Evolutionary conservation across 92 coral and sea anemone genomes (phyloP), one percentile per base, ranked within the genome.

Genomic region (Bergia sp.): DNA sequence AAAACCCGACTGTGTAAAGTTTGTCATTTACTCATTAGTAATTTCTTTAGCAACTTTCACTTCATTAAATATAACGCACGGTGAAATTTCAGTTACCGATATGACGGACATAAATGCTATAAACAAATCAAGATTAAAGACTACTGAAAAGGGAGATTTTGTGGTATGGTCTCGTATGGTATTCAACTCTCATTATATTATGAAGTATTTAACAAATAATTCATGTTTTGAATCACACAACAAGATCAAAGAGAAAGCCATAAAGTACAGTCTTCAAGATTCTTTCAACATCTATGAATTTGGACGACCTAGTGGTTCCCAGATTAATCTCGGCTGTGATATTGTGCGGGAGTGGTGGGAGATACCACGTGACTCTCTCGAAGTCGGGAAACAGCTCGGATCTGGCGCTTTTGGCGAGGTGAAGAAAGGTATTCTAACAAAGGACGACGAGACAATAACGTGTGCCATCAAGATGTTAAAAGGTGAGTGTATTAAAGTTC

Each of bases 261-360:
- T 80, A 37, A 57, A 38, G 8, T 72, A 72, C 11, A 72, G 16
- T 72, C 76, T 5, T 72, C 76, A 72, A 16, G 72, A 80, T 5
- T 38, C 44, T 4, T 90, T 21, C 47, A 92, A 91, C 76, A 42
- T 45, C 6, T 94, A 94, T 91, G 93, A 87, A 12, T 12, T 9
- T 10, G 37, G 74, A 3, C 7, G 39, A 7, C n/a, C 5, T 1
- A 4, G 57, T 4, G 21, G 81, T 0, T 21, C 77, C 1, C 12
- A 86, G 76, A 40, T 73, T 40, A 8, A 9, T 37, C 2, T 73
- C 43, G 43, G 53, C 11, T 85, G 88, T 50, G 85, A 65, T 7
- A 80, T 13, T 5, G 6, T 0, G n/a, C 87, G 93, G 42, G 43
- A 80, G 43, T 84, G 87, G 87, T 84, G 87, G 87, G 87, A 84